phyloP scores from a whole-genome alignment of 2,113 vertebrate genomes.

The Tiliqua scincoides region DNA sequence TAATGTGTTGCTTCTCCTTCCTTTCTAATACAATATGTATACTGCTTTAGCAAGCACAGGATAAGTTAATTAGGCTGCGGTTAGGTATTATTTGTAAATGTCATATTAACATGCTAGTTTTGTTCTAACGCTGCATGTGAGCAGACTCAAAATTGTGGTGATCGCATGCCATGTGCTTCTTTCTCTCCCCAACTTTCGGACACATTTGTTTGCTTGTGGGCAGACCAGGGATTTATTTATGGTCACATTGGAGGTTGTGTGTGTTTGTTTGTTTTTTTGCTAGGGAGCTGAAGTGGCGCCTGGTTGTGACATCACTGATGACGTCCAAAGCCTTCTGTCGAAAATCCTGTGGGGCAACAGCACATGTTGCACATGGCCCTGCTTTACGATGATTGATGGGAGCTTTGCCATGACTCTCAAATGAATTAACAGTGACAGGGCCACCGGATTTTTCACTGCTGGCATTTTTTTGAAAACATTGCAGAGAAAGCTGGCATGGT shows the following conservation, averaged over 20 bases:
- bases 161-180: conserved; percentile 54
- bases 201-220: conserved; percentile 66
- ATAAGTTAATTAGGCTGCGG: conserved; percentile 81
- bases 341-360: conserved; percentile 52
- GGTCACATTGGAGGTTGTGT: conserved; percentile 59
- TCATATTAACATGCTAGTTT: conserved; percentile 79
- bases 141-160: conserved; percentile 66
- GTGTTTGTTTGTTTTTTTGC: too few species aligned
- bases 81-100: conserved; percentile 82
- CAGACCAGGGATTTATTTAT: conserved; percentile 69
- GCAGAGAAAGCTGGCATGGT: conserved; percentile 46
- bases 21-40: conserved; percentile 73
- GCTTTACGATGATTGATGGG: conserved; percentile 60
- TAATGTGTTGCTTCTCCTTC: conserved; percentile 68
- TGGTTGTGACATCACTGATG: conserved; percentile 57
- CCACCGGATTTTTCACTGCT: conserved; percentile 65
- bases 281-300: conserved; percentile 22
- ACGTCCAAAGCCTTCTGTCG: conserved; percentile 54
- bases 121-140: conserved; percentile 67
- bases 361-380: conserved; percentile 51
- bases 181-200: conserved; percentile 53
- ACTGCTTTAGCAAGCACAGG: conserved; percentile 78
- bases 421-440: conserved; percentile 67
- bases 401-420: conserved; percentile 59
- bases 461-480: conserved; percentile 58